Conservation (phyloP, 2,113 vertebrate species). For the Poeciliopsis retropinna region DNA sequence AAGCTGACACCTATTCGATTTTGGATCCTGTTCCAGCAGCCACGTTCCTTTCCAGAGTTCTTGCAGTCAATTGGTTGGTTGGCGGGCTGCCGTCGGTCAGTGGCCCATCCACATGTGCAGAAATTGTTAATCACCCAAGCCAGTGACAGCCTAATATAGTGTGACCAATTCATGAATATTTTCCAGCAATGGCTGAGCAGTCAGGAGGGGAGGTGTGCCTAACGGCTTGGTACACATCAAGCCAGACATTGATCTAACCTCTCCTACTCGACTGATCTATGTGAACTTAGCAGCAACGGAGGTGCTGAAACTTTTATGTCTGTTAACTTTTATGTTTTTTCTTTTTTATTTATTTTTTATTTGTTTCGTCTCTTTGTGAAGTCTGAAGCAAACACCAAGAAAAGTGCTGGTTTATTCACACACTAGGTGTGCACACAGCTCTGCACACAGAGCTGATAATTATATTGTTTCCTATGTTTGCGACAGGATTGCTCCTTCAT, state of each 20-base stretch:
- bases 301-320: constrained; percentile 6
- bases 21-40: constrained; percentile 24
- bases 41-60: constrained; percentile 13
- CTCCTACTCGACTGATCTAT: constrained; percentile 13
- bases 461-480: not conserved
- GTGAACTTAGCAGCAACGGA: constrained; percentile 4
- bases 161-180: constrained; percentile 78
- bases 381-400: not conserved
- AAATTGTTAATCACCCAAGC: constrained; percentile 78
- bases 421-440: not conserved
- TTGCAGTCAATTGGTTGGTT: constrained; percentile 36
- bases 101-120: constrained; percentile 53
- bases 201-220: constrained; percentile 44
- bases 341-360: not conserved
- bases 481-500: constrained; percentile 35
- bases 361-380: not conserved
- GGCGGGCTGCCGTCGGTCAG: constrained; percentile 53
- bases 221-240: constrained; percentile 44
- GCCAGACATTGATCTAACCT: constrained; percentile 63
- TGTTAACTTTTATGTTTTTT: not conserved
- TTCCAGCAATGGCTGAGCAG: constrained; percentile 57
- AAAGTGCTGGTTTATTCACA: not conserved
- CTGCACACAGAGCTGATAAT: not conserved
- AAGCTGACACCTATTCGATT: constrained; percentile 38
- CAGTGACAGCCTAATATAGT: constrained; percentile 79